Evolutionary conservation across 2,113 vertebrate genomes (phyloP).

Genomic region (Alces alces): DNA sequence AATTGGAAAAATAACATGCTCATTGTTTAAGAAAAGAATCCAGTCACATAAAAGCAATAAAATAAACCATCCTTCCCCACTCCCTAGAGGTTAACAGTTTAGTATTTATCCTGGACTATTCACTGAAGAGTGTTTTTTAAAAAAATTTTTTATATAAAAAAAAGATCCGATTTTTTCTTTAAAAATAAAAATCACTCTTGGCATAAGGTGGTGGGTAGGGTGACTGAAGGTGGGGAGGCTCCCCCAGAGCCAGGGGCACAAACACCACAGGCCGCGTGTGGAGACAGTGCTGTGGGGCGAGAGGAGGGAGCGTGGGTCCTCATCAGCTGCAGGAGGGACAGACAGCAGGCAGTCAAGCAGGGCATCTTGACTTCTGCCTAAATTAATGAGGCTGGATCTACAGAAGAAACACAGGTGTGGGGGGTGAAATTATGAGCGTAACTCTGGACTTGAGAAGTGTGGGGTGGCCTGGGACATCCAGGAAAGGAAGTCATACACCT

Average conservation of each 20-base stretch:
- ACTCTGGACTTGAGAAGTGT: neutral
- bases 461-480: neutral
- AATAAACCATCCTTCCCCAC: neutral
- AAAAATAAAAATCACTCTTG: neutral
- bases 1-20: neutral
- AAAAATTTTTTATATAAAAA: neutral
- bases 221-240: neutral
- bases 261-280: rapidly evolving
- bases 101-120: neutral
- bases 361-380: neutral
- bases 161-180: neutral
- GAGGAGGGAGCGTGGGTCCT: neutral
- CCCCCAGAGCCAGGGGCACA: too few relatives aligned
- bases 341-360: neutral
- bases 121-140: neutral
- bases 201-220: neutral
- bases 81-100: neutral
- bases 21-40: neutral
- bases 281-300: rapidly evolving
- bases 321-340: neutral
- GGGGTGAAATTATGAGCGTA: neutral
- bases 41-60: neutral
- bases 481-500: neutral
- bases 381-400: neutral
- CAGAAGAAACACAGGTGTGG: neutral